Conservation (phyloP, 2,113 vertebrate genomes). For the Sminthopsis crassicaudata region DNA sequence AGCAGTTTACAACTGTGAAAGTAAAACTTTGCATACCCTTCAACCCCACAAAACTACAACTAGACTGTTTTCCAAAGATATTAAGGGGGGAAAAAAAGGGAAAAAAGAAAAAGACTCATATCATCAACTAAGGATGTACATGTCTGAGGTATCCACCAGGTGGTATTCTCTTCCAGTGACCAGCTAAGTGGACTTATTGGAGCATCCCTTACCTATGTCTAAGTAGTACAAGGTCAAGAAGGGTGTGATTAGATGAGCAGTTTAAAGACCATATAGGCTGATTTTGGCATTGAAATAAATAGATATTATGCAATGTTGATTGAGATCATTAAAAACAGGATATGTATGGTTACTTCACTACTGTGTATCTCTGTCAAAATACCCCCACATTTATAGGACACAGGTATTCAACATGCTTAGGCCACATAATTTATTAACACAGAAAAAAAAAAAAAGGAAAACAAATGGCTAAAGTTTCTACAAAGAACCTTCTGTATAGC, state of each 20-base stretch:
- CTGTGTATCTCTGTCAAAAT: not conserved
- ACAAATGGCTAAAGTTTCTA: not conserved
- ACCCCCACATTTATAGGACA: not conserved
- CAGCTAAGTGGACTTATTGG: not conserved
- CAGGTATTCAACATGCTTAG: not conserved
- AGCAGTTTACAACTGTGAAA: not conserved
- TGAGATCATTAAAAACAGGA: not conserved
- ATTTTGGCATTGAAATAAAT: not conserved
- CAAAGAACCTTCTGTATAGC: not conserved
- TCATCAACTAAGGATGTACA: not conserved
- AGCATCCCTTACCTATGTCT: not conserved
- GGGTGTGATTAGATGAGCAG: not conserved
- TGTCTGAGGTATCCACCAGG: not conserved
- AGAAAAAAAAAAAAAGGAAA: not conserved
- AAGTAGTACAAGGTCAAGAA: not conserved
- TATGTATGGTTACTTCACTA: not conserved
- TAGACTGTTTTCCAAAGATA: not conserved
- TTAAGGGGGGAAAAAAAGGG: not conserved
- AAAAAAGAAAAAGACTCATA: not conserved
- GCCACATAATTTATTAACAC: not conserved
- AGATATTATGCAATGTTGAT: not conserved
- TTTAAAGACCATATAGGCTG: not conserved
- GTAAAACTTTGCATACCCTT: not conserved
- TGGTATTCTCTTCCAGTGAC: not conserved
- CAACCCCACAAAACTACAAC: not conserved